These are phyloP conservation scores for Melangyna quadrimaculata DNA, from an alignment of 2,888 invertebrate species.

Conservation along the genomic window DNA sequence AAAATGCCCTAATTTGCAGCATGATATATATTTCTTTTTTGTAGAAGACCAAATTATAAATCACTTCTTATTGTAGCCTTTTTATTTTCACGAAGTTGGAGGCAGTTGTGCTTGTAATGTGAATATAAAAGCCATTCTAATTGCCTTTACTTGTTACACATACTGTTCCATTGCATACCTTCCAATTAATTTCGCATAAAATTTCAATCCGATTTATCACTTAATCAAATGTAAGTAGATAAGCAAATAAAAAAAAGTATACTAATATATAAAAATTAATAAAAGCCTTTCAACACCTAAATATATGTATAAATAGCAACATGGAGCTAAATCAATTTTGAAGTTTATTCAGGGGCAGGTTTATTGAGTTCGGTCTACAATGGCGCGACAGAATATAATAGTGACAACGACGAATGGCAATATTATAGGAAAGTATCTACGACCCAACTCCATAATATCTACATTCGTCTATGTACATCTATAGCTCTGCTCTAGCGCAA, in stretches of 20 bases:
- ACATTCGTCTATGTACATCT: neutral
- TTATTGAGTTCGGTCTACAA: constrained; percentile 33
- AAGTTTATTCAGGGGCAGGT: constrained; percentile 40
- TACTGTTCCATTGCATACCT: neutral
- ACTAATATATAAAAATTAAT: neutral
- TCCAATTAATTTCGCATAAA: constrained; percentile 16
- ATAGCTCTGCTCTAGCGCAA: constrained; percentile 26
- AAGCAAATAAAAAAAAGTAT: neutral
- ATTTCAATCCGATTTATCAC: constrained; percentile 52
- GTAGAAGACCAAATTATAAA: too few relatives aligned
- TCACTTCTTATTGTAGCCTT: too few relatives aligned
- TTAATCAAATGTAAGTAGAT: neutral
- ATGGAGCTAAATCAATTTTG: constrained; percentile 44
- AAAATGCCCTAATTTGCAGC: too few relatives aligned
- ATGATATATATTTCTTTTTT: too few relatives aligned
- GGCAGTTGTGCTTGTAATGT: neutral
- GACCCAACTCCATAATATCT: neutral
- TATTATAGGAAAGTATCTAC: constrained; percentile 23
- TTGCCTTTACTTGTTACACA: neutral
- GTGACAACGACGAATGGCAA: neutral
- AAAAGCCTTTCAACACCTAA: constrained; percentile 44
- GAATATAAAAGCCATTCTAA: neutral
- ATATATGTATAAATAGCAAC: constrained; percentile 8
- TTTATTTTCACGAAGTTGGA: too few relatives aligned
- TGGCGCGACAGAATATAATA: neutral